These are phyloP conservation scores for Labeo catla DNA, from an alignment of 2,113 vertebrate species.

Conservation along the genomic window DNA sequence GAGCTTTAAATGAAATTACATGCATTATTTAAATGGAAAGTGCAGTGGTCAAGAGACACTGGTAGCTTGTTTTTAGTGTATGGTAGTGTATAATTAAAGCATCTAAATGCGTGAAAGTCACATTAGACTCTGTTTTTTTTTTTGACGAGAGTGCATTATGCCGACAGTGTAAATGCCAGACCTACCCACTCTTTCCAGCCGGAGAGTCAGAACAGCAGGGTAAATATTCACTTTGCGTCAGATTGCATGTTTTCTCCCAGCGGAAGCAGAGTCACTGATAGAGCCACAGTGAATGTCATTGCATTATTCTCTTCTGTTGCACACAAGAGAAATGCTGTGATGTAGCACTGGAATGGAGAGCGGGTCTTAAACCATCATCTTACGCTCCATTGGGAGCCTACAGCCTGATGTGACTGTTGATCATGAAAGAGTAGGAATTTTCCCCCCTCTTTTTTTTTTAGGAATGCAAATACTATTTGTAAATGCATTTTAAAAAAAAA, in stretches of 20 bases:
- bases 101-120: conserved; percentile 4
- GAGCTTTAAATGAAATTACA: background rate
- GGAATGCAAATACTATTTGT: background rate
- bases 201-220: conserved; percentile 15
- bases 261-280: conserved; percentile 16
- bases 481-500: background rate
- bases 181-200: conserved; percentile 35
- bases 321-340: background rate
- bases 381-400: background rate
- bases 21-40: background rate
- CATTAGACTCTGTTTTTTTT: background rate
- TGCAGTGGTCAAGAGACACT: background rate
- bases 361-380: background rate
- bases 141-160: conserved; percentile 23
- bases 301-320: conserved; percentile 27
- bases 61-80: background rate
- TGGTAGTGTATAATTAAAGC: conserved; percentile 22
- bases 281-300: conserved; percentile 23
- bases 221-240: conserved; percentile 46
- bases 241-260: conserved; percentile 23
- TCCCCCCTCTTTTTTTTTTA: background rate
- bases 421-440: background rate
- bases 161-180: conserved; percentile 48
- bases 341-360: background rate
- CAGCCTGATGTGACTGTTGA: background rate